Conservation (phyloP, 1,140 invertebrate species). For the Drosophila gunungcola region DNA sequence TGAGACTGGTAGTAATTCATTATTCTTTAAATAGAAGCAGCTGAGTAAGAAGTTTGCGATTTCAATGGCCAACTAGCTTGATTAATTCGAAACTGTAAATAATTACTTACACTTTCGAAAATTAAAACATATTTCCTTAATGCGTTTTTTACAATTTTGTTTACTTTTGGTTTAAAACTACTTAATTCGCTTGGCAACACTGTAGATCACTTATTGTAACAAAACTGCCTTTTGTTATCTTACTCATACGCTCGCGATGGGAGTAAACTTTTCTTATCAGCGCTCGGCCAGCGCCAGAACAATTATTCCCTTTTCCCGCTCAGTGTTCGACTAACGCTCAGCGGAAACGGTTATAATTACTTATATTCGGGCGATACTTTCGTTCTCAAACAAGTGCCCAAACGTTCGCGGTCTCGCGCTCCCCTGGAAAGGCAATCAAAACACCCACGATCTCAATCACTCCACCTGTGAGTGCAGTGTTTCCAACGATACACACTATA, state of each 20-base stretch:
- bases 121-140: no score
- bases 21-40: neutral
- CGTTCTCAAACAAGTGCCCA: constrained; percentile 10
- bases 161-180: neutral
- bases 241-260: constrained; percentile 28
- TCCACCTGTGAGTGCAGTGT: constrained; percentile 50
- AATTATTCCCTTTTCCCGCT: constrained; percentile 53
- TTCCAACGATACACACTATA: constrained; percentile 6
- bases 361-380: constrained; percentile 3
- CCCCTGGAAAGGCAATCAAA: constrained; percentile 6
- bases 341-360: constrained; percentile 65
- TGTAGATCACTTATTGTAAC: constrained; percentile 12
- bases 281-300: constrained; percentile 20
- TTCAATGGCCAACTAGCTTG: no score
- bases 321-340: constrained; percentile 67
- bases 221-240: constrained; percentile 47
- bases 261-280: constrained; percentile 70
- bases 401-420: constrained; percentile 20
- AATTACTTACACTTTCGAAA: no score
- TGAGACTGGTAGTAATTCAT: neutral
- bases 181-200: constrained; percentile 16
- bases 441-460: constrained; percentile 2
- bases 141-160: no score
- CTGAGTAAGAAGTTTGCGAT: no score
- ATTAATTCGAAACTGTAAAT: no score